phyloP scores from a whole-genome alignment of 1,140 invertebrate species.

The Chelonus insularis region DNA sequence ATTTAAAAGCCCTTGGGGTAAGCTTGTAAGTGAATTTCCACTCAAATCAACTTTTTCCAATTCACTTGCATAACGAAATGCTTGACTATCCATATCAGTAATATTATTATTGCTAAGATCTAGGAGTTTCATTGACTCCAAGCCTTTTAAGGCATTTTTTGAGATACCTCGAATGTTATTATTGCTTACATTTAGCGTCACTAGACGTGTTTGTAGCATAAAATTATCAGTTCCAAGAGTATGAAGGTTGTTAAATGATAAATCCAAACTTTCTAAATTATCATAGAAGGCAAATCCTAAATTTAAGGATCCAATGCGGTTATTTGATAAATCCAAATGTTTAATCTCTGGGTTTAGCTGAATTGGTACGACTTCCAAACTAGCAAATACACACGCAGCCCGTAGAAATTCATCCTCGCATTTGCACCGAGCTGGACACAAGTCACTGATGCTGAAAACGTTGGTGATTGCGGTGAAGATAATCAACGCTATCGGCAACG shows the following conservation, averaged over 20 bases:
- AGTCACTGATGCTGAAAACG: slow-evolving; percentile 56
- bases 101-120: slow-evolving; percentile 80
- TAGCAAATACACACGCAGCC: slow-evolving; percentile 73
- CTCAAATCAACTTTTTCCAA: slow-evolving; percentile 75
- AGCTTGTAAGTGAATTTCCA: slow-evolving; percentile 73
- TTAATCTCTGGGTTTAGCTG: slow-evolving; percentile 83
- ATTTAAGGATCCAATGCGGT: slow-evolving; percentile 72
- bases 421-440: slow-evolving; percentile 78
- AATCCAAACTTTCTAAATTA: slow-evolving; percentile 75
- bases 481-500: slow-evolving; percentile 48
- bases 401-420: slow-evolving; percentile 79
- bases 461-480: slow-evolving; percentile 47
- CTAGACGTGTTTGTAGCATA: slow-evolving; percentile 70
- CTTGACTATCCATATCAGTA: slow-evolving; percentile 68
- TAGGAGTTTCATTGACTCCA: slow-evolving; percentile 68
- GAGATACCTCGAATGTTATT: slow-evolving; percentile 72
- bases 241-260: slow-evolving; percentile 80
- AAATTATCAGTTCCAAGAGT: slow-evolving; percentile 80
- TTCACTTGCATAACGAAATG: slow-evolving; percentile 72
- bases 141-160: slow-evolving; percentile 75
- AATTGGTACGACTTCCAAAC: slow-evolving; percentile 81
- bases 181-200: slow-evolving; percentile 73
- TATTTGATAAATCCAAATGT: slow-evolving; percentile 75
- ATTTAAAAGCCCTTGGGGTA: slow-evolving; percentile 72
- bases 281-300: slow-evolving; percentile 78